These are phyloP conservation scores for Tupaia chinensis DNA, from an alignment of 2,113 vertebrate species.

Conservation along the genomic window DNA sequence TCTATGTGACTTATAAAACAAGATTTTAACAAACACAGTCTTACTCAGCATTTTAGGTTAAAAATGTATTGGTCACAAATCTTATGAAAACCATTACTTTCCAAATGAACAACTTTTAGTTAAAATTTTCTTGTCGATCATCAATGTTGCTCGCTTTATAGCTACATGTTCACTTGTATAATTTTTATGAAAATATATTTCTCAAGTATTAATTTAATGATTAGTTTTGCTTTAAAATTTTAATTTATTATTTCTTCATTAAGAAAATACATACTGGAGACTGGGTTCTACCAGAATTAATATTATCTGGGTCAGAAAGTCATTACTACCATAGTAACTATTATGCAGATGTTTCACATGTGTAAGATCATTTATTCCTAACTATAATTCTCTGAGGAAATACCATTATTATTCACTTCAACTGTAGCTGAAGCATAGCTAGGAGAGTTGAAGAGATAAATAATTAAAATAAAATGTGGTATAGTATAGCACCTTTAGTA, in stretches of 20 bases:
- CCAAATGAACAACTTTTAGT: not conserved
- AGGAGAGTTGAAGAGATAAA: not conserved
- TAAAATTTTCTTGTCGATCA: not conserved
- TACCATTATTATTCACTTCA: not conserved
- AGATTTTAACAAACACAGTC: not conserved
- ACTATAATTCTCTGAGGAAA: not conserved
- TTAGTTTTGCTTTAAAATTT: not conserved
- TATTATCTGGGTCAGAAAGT: not conserved
- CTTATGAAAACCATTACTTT: not conserved
- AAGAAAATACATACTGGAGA: not conserved
- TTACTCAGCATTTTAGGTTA: not conserved
- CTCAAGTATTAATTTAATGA: not conserved
- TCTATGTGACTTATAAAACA: not conserved
- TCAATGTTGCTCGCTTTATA: not conserved
- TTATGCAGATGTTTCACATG: not conserved
- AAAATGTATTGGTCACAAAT: not conserved
- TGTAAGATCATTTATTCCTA: not conserved
- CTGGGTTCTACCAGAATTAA: not conserved
- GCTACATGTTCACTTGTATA: not conserved
- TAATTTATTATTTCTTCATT: not conserved
- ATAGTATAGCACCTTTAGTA: not conserved
- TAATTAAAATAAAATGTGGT: slow-evolving; percentile 27
- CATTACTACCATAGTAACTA: not conserved
- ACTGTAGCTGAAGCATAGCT: not conserved
- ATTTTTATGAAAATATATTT: not conserved